Percentiles rank a stretch among this genome's conserved stretches.
Conservation (phyloP, 64 coral and sea anemone species). For the Trachythela sp. region DNA sequence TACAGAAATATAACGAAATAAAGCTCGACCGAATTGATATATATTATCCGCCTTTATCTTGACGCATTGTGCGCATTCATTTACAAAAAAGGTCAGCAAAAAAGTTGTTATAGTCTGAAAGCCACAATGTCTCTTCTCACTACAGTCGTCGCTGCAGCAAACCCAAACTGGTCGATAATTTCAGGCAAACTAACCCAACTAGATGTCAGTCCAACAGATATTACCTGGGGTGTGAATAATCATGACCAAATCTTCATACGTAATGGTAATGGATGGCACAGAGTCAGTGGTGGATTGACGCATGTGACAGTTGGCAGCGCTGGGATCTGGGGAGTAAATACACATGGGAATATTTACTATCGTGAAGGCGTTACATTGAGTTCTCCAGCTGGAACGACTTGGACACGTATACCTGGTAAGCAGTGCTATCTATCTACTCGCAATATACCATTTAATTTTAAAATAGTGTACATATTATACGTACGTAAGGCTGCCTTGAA, state of each 20-base stretch:
- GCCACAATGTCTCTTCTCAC: too few species aligned
- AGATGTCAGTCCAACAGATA: background rate
- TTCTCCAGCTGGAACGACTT: background rate
- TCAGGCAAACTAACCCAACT: background rate
- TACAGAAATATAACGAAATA: too few species aligned
- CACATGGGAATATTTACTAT: background rate
- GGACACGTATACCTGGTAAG: background rate
- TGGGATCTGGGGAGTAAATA: slow-evolving; percentile 7
- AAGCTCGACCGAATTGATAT: too few species aligned
- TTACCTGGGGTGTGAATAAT: background rate
- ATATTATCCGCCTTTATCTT: too few species aligned
- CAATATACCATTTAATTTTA: too few species aligned
- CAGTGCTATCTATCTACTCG: background rate
- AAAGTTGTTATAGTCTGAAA: too few species aligned
- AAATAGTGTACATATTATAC: too few species aligned
- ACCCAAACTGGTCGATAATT: slow-evolving; percentile 9
- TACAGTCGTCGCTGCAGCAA: background rate
- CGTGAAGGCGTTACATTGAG: slow-evolving; percentile 10
- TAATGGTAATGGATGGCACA: background rate
- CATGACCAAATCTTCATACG: background rate
- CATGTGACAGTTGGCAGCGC: slow-evolving; percentile 8
- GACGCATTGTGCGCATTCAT: too few species aligned
- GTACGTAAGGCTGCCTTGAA: too few species aligned
- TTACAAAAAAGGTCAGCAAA: too few species aligned
- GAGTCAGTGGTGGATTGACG: background rate